phyloP scores from a whole-genome alignment of 2,888 invertebrate species.

The Pollenia labialis region DNA sequence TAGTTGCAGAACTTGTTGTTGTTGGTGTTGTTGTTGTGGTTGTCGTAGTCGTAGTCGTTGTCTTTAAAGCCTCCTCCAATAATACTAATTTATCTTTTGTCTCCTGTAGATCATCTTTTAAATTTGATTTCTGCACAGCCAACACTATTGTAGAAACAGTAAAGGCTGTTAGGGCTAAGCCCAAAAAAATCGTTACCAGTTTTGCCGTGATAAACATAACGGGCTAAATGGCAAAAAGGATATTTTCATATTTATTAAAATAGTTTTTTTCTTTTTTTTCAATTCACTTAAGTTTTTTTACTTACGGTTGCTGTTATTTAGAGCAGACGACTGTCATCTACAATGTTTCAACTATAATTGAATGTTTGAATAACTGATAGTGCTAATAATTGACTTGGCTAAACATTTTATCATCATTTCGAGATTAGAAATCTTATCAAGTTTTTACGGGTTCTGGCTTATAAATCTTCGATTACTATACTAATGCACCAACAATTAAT shows the following conservation, averaged over 20 bases:
- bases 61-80: conserved; percentile 76
- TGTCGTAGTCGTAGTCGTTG: conserved; percentile 75
- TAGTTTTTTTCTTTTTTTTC: background rate
- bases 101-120: conserved; percentile 78
- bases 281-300: background rate
- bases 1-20: conserved; percentile 55
- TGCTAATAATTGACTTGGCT: conserved; percentile 45
- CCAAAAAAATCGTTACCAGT: conserved; percentile 78
- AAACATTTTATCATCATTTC: conserved; percentile 56
- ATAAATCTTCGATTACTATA: conserved; percentile 47
- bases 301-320: conserved; percentile 38
- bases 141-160: conserved; percentile 86
- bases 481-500: conserved; percentile 41
- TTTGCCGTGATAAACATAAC: conserved; percentile 81
- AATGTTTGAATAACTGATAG: conserved; percentile 48
- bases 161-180: conserved; percentile 82
- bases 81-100: conserved; percentile 78
- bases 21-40: conserved; percentile 68
- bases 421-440: conserved; percentile 68
- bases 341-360: conserved; percentile 76
- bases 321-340: conserved; percentile 37
- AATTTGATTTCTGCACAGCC: conserved; percentile 83
- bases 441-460: background rate
- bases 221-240: background rate
- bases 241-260: background rate